Conservation (phyloP, 2,888 invertebrate genomes). For the Cheilosia urbana region DNA sequence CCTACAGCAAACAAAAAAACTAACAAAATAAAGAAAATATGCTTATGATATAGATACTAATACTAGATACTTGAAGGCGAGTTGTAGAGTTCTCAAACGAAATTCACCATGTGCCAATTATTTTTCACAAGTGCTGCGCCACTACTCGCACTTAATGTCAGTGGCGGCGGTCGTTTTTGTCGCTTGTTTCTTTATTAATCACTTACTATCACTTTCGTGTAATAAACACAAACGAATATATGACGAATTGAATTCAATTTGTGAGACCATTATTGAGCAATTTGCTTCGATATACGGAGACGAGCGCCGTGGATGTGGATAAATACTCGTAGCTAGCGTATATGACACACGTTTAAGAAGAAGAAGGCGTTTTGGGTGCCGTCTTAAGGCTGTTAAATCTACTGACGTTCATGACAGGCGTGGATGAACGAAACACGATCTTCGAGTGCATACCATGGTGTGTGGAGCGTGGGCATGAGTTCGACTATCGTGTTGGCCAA, state of each 20-base stretch:
- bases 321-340: not conserved
- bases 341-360: constrained; percentile 3
- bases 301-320: not conserved
- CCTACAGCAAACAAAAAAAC: constrained; percentile 20
- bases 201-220: constrained; percentile 66
- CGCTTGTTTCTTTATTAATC: constrained; percentile 49
- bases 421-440: constrained; percentile 2
- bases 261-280: constrained; percentile 51
- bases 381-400: not conserved
- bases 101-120: constrained; percentile 74
- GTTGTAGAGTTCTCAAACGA: constrained; percentile 46
- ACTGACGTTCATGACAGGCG: not conserved
- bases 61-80: constrained; percentile 56
- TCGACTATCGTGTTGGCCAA: not conserved
- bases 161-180: constrained; percentile 19
- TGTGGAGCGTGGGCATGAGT: not conserved
- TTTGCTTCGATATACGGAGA: constrained; percentile 11
- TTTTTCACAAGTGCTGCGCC: constrained; percentile 55
- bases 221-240: constrained; percentile 21
- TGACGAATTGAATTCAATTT: constrained; percentile 49
- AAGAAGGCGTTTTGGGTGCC: constrained; percentile 20
- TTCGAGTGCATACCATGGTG: not conserved
- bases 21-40: constrained; percentile 40
- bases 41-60: constrained; percentile 29
- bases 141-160: constrained; percentile 30